phyloP scores from a whole-genome alignment of 1,140 invertebrate genomes.

The Dreissena polymorpha region DNA sequence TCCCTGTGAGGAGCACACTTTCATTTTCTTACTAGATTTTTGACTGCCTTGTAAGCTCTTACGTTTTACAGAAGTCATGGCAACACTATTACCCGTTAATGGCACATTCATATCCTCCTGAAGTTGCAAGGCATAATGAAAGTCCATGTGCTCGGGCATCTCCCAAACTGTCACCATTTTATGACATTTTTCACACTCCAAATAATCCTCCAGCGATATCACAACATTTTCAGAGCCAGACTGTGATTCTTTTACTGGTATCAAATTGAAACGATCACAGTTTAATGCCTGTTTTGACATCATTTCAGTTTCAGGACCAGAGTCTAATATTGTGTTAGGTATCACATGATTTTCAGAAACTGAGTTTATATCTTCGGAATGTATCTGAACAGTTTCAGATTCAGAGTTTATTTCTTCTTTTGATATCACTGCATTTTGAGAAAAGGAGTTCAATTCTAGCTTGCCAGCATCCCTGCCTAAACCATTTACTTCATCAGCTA shows the following conservation, averaged over 20 bases:
- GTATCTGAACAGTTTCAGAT: too few species aligned
- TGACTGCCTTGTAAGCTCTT: slow-evolving; percentile 18
- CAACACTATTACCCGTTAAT: not conserved
- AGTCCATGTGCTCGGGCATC: slow-evolving; percentile 80
- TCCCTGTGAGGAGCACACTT: slow-evolving; percentile 29
- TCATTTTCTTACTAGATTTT: slow-evolving; percentile 28
- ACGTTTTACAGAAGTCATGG: slow-evolving; percentile 20
- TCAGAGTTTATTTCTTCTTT: not conserved
- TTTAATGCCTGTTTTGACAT: not conserved
- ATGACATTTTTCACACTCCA: slow-evolving; percentile 77
- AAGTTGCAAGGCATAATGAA: slow-evolving; percentile 78
- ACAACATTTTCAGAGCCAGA: not conserved
- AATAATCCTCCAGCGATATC: slow-evolving; percentile 56
- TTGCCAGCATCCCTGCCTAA: too few species aligned
- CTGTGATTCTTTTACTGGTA: not conserved
- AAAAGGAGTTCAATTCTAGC: not conserved
- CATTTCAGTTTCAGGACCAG: slow-evolving; percentile 4
- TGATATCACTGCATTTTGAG: not conserved
- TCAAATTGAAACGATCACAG: not conserved
- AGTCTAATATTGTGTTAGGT: not conserved
- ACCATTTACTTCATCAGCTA: too few species aligned
- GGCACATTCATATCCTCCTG: slow-evolving; percentile 63
- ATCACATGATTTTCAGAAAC: not conserved
- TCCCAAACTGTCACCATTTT: slow-evolving; percentile 75
- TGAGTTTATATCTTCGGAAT: not conserved